Base-by-base conservation (phyloP, 2,113 vertebrate genomes). In the Pica pica region DNA sequence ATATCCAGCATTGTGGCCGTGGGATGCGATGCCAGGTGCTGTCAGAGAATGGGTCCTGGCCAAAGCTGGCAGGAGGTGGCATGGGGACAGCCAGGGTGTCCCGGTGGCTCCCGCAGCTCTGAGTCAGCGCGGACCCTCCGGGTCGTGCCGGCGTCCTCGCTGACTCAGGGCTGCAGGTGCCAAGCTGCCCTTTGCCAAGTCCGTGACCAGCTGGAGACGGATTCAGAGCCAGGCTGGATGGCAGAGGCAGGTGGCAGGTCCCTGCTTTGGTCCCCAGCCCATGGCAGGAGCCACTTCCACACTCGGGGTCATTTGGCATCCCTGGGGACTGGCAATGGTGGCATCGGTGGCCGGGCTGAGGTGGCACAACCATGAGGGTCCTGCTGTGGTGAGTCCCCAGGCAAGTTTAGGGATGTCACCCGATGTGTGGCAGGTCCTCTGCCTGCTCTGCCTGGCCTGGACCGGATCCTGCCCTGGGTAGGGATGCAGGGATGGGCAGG, bases 151-250 rank as follows among this genome's bases (percentile, higher is more conserved):
- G 35, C 2, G n/a, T 52, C 67, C 14, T 6, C 1, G 47, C 91
- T 96, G 93, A 93, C 81, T 93, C 90, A 89, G 87, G 61, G 57
- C 59, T 15, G 27, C 5, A 6, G 39, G 59, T 77, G 90, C 90
- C 93, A 93, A 75, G 82, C 19, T 87, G 94, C 55, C 94, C 85
- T 44, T 59, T 90, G 93, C 94, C 82, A 90, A 95, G 83, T 15
- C 78, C 0, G 3, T 80, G 92, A 83, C 44, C 6, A 0, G 55
- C n/a, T 42, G 44, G 59, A 46, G 76, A 24, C 3, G 3, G 3
- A 64, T 16, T 22, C 30, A 2, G 59, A 87, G 92, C 65, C 88
- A 73, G 76, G 31, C 15, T 21, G 47, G 56, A 77, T 33, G 85
- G 53, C 90, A 78, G 20, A 55, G 11, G 35, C 69, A 55, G 57